phyloP scores from a whole-genome alignment of 2,113 vertebrate genomes.

The Carassius carassius region DNA sequence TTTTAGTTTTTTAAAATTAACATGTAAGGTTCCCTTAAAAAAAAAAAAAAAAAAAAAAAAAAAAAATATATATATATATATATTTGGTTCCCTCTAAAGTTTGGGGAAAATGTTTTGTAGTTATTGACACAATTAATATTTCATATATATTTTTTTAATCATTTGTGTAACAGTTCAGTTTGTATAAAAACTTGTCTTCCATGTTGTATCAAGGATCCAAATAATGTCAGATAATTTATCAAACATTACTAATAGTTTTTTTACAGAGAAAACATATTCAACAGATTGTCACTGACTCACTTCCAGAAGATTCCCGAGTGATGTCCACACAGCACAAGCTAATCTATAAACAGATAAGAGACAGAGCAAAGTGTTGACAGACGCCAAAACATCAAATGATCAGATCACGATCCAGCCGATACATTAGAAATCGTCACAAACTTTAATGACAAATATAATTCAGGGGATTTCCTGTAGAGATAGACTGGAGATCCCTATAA shows the following conservation, averaged over 20 bases:
- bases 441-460: conserved; percentile 21
- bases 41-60: no score
- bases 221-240: background rate
- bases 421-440: conserved; percentile 15
- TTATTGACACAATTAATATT: background rate
- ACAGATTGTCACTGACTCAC: background rate
- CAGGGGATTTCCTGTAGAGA: background rate
- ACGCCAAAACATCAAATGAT: background rate
- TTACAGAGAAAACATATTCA: background rate
- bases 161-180: background rate
- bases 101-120: background rate
- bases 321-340: background rate
- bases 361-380: conserved; percentile 11
- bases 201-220: background rate
- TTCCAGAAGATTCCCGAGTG: background rate
- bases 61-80: no score
- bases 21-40: no score
- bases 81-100: no score
- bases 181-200: background rate
- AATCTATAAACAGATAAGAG: background rate
- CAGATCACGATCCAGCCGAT: background rate
- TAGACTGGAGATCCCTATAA: background rate
- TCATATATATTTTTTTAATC: no score
- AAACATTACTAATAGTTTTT: background rate
- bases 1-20: no score